These are phyloP conservation scores for Oreochromis mossambicus DNA, from an alignment of 2,797 vertebrate species.

Conservation along the genomic window DNA sequence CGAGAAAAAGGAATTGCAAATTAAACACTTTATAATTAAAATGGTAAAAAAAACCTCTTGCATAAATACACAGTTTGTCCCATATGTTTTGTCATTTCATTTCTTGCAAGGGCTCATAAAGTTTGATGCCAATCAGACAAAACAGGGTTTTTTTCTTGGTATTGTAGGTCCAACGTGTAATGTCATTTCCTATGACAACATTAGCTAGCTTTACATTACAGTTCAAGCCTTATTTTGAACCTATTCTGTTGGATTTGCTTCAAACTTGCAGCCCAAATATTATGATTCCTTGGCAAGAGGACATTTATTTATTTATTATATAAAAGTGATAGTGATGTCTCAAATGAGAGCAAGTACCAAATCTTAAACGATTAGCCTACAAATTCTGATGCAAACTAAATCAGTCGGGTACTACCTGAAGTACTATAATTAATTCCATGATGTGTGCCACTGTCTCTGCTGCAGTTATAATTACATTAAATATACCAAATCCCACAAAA, in stretches of 20 bases:
- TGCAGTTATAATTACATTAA: background rate
- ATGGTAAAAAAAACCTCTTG: rapidly evolving
- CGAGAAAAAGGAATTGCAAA: background rate
- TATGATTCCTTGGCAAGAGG: rapidly evolving
- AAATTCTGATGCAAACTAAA: background rate
- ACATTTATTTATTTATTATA: background rate
- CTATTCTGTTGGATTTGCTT: background rate
- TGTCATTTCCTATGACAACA: too few species aligned
- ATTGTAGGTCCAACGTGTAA: background rate
- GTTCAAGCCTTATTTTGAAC: background rate
- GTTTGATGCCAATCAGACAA: background rate
- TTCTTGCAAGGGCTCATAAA: background rate
- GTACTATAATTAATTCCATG: rapidly evolving
- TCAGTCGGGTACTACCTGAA: background rate
- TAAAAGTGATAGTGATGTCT: background rate
- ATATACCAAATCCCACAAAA: background rate
- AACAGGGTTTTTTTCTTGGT: rapidly evolving
- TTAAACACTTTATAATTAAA: background rate
- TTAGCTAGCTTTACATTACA: background rate
- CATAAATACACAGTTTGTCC: background rate
- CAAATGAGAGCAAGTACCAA: background rate
- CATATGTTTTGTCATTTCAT: background rate
- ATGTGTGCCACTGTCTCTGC: background rate
- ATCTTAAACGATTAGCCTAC: background rate
- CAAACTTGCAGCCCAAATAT: rapidly evolving